phyloP scores from a whole-genome alignment of 2,113 vertebrate genomes.

The Macaca nemestrina region DNA sequence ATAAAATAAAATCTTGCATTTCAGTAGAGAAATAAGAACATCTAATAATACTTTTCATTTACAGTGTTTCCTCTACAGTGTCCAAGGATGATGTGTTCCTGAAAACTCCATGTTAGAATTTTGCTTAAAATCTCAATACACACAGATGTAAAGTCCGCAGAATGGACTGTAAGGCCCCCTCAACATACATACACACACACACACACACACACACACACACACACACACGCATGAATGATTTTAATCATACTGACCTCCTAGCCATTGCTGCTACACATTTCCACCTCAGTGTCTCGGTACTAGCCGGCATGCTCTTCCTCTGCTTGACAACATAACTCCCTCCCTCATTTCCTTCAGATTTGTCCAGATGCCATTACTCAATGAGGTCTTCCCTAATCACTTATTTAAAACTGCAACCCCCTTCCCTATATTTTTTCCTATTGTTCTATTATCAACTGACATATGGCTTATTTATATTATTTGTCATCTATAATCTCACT shows the following conservation, averaged over 20 bases:
- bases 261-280: neutral
- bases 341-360: neutral
- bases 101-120: conserved; percentile 1
- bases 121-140: conserved; percentile 24
- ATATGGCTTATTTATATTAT: neutral
- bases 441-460: neutral
- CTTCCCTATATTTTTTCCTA: neutral
- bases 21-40: neutral
- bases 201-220: neutral
- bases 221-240: neutral
- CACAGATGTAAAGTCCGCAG: neutral
- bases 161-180: neutral
- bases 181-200: neutral
- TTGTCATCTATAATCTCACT: neutral
- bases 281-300: neutral
- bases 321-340: neutral
- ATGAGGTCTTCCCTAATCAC: neutral
- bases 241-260: neutral
- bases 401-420: conserved; percentile 12
- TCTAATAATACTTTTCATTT: neutral
- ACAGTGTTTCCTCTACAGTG: neutral
- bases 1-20: neutral
- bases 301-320: neutral
- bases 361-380: neutral
- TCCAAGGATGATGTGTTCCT: conserved; percentile 21